Evolutionary conservation across 2,113 vertebrate species (phyloP).

Genomic region (Alligator mississippiensis): DNA sequence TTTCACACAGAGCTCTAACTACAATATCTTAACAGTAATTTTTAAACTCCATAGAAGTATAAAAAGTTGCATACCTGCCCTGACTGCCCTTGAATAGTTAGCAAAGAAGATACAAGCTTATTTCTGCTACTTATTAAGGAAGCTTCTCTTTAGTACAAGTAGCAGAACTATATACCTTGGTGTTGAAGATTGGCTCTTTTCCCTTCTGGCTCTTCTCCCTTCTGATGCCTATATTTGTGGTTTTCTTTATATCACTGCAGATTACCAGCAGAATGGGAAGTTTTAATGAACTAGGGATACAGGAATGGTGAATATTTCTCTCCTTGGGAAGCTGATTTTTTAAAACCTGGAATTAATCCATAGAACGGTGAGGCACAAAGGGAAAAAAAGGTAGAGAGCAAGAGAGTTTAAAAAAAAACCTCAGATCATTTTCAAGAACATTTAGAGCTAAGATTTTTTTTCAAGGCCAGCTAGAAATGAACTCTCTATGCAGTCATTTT

Average conservation of each 20-base stretch:
- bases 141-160: not conserved
- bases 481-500: not conserved
- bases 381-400: not conserved
- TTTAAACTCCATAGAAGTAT: not conserved
- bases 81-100: not conserved
- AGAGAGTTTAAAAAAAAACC: not conserved
- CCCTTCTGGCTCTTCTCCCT: not conserved
- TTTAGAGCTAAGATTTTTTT: not conserved
- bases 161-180: not conserved
- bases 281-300: not conserved
- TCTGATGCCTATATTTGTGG: not conserved
- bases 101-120: not conserved
- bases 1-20: not conserved
- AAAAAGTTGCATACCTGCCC: not conserved
- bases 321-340: not conserved
- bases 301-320: not conserved
- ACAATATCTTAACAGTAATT: not conserved
- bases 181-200: not conserved
- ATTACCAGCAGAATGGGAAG: not conserved
- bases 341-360: too few species aligned
- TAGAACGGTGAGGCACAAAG: not conserved
- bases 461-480: not conserved
- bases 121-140: not conserved
- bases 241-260: not conserved
- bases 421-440: not conserved